Conservation (phyloP, 2,113 vertebrate species). For the Anarhynchus alexandrinus region DNA sequence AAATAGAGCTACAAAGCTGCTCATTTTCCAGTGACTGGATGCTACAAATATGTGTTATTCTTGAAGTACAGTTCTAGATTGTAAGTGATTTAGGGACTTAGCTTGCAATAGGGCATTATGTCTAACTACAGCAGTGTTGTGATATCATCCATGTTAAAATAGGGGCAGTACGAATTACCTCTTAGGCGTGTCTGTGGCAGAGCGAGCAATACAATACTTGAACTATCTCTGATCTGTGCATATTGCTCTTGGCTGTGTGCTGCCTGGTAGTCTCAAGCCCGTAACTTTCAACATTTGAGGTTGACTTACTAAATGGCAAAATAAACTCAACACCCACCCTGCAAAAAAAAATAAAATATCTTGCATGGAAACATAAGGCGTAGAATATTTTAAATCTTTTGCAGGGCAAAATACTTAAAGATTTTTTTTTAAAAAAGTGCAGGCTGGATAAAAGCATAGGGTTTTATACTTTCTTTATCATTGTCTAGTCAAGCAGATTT, state of each 20-base stretch:
- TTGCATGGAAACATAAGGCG: not conserved
- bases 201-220: not conserved
- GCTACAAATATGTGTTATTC: not conserved
- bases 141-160: not conserved
- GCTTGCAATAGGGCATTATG: not conserved
- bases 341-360: not conserved
- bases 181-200: not conserved
- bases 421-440: not conserved
- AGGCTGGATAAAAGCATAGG: not conserved
- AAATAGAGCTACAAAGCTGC: not conserved
- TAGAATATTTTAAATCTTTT: not conserved
- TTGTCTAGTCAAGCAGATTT: not conserved
- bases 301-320: not conserved
- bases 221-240: not conserved
- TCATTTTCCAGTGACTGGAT: not conserved
- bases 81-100: not conserved
- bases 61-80: not conserved
- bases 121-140: fast-evolving
- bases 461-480: not conserved
- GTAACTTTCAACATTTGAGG: not conserved
- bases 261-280: not conserved
- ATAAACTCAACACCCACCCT: not conserved
- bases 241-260: not conserved
- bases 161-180: not conserved
- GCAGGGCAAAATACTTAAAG: not conserved